phyloP scores from a whole-genome alignment of 2,888 invertebrate genomes.

The Aproaerema taeniolella region DNA sequence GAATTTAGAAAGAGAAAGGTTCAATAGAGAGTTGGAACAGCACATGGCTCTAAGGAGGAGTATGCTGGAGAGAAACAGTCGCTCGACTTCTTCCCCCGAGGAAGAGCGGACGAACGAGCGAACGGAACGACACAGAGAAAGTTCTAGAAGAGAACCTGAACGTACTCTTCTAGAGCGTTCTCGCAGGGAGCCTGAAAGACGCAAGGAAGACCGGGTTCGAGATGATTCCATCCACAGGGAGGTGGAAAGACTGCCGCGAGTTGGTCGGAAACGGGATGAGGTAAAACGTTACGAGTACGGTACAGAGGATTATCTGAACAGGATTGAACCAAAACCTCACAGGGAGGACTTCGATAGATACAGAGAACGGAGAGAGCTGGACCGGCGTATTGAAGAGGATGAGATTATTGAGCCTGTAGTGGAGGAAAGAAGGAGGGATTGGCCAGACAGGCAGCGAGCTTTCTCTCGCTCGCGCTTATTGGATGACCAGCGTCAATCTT shows the following conservation, averaged over 20 bases:
- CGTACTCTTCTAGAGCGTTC: conserved; percentile 60
- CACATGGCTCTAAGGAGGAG: conserved; percentile 72
- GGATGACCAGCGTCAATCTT: conserved; percentile 66
- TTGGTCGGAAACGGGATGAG: conserved; percentile 64
- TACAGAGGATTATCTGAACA: conserved; percentile 60
- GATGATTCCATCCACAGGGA: conserved; percentile 47
- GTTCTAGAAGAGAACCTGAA: conserved; percentile 50
- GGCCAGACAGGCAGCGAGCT: conserved; percentile 63
- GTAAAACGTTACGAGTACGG: conserved; percentile 64
- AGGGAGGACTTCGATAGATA: conserved; percentile 61
- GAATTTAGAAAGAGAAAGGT: conserved; percentile 84
- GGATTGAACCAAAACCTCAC: conserved; percentile 37
- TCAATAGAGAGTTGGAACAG: conserved; percentile 75
- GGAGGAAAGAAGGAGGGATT: conserved; percentile 60
- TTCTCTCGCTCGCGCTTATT: conserved; percentile 67
- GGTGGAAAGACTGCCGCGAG: conserved; percentile 63
- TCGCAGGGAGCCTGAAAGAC: conserved; percentile 50
- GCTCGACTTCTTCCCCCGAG: conserved; percentile 74
- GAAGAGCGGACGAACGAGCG: conserved; percentile 72
- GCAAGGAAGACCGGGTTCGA: conserved; percentile 57
- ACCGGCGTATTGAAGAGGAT: conserved; percentile 65
- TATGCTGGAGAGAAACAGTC: conserved; percentile 70
- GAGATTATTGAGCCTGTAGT: conserved; percentile 67
- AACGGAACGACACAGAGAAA: conserved; percentile 61
- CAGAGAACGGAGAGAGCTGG: conserved; percentile 59